phyloP scores from a whole-genome alignment of 2,797 vertebrate species.

The Sebastiscus albofasciatus region DNA sequence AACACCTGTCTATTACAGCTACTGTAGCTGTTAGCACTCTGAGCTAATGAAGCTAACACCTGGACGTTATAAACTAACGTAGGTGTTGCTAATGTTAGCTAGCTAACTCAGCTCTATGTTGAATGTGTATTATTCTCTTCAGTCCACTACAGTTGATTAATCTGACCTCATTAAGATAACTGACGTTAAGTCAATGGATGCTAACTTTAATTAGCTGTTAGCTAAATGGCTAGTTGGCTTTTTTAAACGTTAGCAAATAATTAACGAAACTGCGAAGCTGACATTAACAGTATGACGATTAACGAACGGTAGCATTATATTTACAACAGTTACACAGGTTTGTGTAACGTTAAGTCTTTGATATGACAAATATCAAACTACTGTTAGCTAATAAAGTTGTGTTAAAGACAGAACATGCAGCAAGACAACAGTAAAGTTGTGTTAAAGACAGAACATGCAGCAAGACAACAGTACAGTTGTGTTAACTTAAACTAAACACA shows the following conservation, averaged over 20 bases:
- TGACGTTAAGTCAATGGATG: too few relatives aligned
- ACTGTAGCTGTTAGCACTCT: background rate
- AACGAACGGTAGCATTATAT: too few relatives aligned
- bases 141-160: too few relatives aligned
- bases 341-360: background rate
- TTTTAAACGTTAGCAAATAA: background rate
- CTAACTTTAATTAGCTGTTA: background rate
- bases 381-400: background rate
- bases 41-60: too few relatives aligned
- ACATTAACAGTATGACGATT: background rate
- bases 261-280: background rate
- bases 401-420: background rate
- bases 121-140: background rate
- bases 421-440: background rate
- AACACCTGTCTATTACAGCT: accelerated
- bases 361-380: too few relatives aligned
- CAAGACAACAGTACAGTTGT: background rate
- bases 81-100: background rate
- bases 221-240: background rate
- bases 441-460: background rate
- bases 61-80: background rate
- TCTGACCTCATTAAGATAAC: background rate
- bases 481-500: background rate
- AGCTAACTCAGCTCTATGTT: background rate
- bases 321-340: background rate